Conservation (phyloP, 2,797 vertebrate genomes). For the Eleutherodactylus coqui region DNA sequence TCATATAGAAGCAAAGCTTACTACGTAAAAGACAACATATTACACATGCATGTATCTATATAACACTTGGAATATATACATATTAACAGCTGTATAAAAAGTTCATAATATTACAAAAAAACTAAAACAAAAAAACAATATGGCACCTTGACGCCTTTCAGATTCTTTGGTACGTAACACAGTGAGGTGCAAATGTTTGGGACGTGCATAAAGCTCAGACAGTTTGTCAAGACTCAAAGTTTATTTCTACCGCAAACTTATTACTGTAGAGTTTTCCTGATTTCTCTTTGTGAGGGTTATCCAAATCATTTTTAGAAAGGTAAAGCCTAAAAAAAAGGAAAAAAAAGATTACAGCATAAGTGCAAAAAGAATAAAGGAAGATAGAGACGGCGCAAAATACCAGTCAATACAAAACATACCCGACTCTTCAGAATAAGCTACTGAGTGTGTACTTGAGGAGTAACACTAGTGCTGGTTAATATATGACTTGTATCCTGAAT, state of each 20-base stretch:
- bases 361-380: not conserved
- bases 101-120: constrained; percentile 8
- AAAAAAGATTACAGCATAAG: not conserved
- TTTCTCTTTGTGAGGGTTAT: constrained; percentile 94
- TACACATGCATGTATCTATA: constrained; percentile 10
- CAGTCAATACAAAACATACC: not conserved
- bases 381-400: not conserved
- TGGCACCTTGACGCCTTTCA: constrained; percentile 27
- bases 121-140: not conserved
- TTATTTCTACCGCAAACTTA: constrained; percentile 87
- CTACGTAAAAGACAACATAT: not conserved
- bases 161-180: not conserved
- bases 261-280: constrained; percentile 88
- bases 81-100: constrained; percentile 48
- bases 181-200: not conserved
- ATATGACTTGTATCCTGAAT: too few species aligned
- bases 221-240: constrained; percentile 72
- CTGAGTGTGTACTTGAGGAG: too few species aligned
- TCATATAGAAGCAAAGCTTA: not conserved
- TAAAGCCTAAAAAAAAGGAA: constrained; percentile 80
- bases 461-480: too few species aligned
- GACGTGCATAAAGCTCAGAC: not conserved
- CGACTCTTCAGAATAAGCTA: too few species aligned
- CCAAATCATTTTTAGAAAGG: constrained; percentile 88
- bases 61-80: constrained; percentile 38